Base-by-base conservation (phyloP, 2,797 vertebrate species). In the Pseudopleuronectes americanus region DNA sequence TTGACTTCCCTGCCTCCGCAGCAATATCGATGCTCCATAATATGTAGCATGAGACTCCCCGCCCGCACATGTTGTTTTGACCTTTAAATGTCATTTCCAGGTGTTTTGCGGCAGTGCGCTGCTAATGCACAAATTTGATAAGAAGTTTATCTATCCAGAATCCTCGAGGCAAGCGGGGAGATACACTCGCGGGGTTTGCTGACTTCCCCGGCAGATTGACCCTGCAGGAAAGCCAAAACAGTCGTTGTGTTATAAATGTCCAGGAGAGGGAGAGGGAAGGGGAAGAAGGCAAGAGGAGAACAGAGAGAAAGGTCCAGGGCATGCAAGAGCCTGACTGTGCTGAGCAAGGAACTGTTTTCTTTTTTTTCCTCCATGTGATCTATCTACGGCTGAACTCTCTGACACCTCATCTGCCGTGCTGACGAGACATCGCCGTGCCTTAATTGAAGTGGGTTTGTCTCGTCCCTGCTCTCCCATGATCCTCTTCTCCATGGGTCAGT, bases 401-500 rank as follows among this genome's bases (percentile, higher is more conserved):
- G 94, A 95, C 93, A 94, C 90, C 92, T 92, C 90, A 93, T 94
- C 93, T 93, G 84, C 86, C 70, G 88, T 75, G 84, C 90, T 92
- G 91, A 91, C 90, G 90, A 93, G 92, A 87, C 90, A 82, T 91
- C 77, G 82, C 84, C 85, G 79, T 84, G 75, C 91, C 93, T 94
- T 95, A 95, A 95, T 94, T 94, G 92, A 94, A 94, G 91, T 88
- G 87, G 92, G 90, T 92, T 95, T 92, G 92, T 91, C 91, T 94
- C 91, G 87, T 92, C 89, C 89, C 88, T 85, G 89, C 87, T 93
- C 90, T 90, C 90, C 81, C 93, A 86, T 89, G 86, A 93, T 93
- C 88, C 90, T 90, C 89, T 93, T 91, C 89, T 94, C 91, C 77
- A 91, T 91, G 91, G 90, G 89, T 93, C 94, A 94, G 77, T 90